Conservation (phyloP, 2,888 invertebrate genomes). For the Xylocampa areola region DNA sequence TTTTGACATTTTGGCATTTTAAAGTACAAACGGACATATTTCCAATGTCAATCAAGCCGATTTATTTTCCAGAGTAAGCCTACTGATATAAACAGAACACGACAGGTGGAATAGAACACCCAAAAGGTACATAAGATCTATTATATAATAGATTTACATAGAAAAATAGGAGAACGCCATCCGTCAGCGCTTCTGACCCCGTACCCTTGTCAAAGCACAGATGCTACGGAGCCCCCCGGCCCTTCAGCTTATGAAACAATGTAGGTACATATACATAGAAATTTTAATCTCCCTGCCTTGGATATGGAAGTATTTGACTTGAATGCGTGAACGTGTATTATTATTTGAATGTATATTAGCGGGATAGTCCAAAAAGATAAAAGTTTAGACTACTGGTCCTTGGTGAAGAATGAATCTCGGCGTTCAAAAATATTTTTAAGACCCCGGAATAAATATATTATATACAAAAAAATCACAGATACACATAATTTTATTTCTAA, state of each 20-base stretch:
- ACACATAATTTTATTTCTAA: too few relatives aligned
- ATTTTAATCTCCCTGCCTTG: slow-evolving; percentile 76
- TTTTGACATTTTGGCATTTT: too few relatives aligned
- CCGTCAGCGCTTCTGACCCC: slow-evolving; percentile 71
- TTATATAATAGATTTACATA: slow-evolving; percentile 53
- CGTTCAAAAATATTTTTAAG: too few relatives aligned
- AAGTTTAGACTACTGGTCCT: too few relatives aligned
- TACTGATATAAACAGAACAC: slow-evolving; percentile 15
- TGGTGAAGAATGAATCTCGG: too few relatives aligned
- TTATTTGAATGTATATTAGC: too few relatives aligned
- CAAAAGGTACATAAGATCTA: slow-evolving; percentile 13
- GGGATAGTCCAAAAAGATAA: neutral
- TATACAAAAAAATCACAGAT: too few relatives aligned
- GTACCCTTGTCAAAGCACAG: slow-evolving; percentile 82
- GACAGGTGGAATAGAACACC: slow-evolving; percentile 14
- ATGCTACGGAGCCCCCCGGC: slow-evolving; percentile 69
- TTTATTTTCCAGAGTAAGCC: too few relatives aligned
- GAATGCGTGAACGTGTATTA: slow-evolving; percentile 4
- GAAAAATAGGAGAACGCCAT: slow-evolving; percentile 57
- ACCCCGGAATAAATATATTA: too few relatives aligned
- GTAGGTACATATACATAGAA: slow-evolving; percentile 78
- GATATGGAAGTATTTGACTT: slow-evolving; percentile 15
- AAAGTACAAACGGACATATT: too few relatives aligned
- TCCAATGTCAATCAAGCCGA: too few relatives aligned
- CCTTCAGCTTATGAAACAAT: slow-evolving; percentile 79